Conservation (phyloP, 2,888 invertebrate genomes). For the Perizoma flavofasciatum region DNA sequence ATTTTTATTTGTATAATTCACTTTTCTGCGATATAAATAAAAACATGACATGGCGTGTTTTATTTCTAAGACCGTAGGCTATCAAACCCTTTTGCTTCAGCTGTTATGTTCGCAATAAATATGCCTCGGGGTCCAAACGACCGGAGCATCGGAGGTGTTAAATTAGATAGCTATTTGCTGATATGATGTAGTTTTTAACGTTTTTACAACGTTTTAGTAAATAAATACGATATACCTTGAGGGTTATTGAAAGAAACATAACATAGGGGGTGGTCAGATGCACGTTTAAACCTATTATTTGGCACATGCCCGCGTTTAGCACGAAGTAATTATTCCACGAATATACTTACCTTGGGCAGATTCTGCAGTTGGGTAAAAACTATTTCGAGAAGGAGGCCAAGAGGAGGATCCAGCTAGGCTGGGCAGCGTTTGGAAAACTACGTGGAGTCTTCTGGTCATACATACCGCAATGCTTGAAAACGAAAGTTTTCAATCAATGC, state of each 20-base stretch:
- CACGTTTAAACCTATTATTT: too few relatives aligned
- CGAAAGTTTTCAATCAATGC: too few relatives aligned
- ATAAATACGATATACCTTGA: conserved; percentile 7
- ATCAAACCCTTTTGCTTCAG: conserved; percentile 52
- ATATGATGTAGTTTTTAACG: conserved; percentile 19
- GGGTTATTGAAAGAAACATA: neutral
- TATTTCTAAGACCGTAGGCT: conserved; percentile 53
- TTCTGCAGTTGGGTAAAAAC: too few relatives aligned
- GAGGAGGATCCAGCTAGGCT: too few relatives aligned
- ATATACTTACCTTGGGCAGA: too few relatives aligned
- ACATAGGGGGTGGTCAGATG: too few relatives aligned
- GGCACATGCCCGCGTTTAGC: too few relatives aligned
- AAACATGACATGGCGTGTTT: conserved; percentile 22
- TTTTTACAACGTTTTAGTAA: conserved; percentile 10
- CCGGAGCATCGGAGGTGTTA: conserved; percentile 56
- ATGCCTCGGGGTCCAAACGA: conserved; percentile 49
- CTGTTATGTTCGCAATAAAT: conserved; percentile 42
- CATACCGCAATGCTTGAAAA: too few relatives aligned
- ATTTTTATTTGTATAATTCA: conserved; percentile 3
- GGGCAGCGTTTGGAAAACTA: too few relatives aligned
- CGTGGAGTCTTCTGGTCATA: too few relatives aligned
- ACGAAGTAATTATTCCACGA: too few relatives aligned
- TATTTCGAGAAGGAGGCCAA: too few relatives aligned
- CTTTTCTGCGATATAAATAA: conserved; percentile 12
- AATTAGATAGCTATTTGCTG: conserved; percentile 37